These are phyloP conservation scores for Drosophila miranda DNA, from an alignment of 1,140 invertebrate species.

Conservation along the genomic window DNA sequence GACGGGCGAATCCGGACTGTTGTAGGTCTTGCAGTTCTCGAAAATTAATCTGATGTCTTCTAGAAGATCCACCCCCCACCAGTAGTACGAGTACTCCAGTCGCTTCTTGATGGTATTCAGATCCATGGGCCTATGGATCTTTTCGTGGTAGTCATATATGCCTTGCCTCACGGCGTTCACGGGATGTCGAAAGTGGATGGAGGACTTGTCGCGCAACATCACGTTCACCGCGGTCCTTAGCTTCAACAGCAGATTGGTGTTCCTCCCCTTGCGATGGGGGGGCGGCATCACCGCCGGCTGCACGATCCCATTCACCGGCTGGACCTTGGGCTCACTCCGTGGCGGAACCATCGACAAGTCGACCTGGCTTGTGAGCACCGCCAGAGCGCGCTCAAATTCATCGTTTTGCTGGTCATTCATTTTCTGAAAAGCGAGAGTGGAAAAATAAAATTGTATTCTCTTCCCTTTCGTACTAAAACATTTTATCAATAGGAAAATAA, in stretches of 20 bases:
- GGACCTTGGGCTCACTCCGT: constrained; percentile 6
- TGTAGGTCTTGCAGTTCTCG: constrained; percentile 30
- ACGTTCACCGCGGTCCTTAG: constrained; percentile 19
- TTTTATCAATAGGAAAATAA: too few species aligned
- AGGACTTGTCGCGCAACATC: constrained; percentile 15
- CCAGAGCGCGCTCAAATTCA: too few species aligned
- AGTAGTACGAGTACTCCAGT: constrained; percentile 37
- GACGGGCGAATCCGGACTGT: constrained; percentile 14
- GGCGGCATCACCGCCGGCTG: constrained; percentile 45
- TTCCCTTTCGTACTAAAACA: too few species aligned
- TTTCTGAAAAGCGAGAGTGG: too few species aligned
- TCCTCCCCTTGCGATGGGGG: constrained; percentile 15
- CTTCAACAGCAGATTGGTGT: constrained; percentile 33
- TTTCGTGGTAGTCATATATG: constrained; percentile 26
- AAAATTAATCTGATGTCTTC: constrained; percentile 35
- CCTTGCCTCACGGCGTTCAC: constrained; percentile 19
- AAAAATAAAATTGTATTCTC: too few species aligned
- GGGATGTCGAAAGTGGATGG: constrained; percentile 26
- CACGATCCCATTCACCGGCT: constrained; percentile 41
- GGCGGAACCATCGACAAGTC: background rate
- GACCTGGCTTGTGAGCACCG: too few species aligned
- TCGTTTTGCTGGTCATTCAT: too few species aligned
- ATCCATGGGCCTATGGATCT: constrained; percentile 36
- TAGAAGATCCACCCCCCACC: constrained; percentile 24
- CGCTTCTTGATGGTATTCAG: constrained; percentile 35